A percentile compares a stretch with the other conserved stretches of the same genome.
Evolutionary conservation across 2,797 vertebrate species (phyloP).

Genomic region (Cetoscarus ocellatus): DNA sequence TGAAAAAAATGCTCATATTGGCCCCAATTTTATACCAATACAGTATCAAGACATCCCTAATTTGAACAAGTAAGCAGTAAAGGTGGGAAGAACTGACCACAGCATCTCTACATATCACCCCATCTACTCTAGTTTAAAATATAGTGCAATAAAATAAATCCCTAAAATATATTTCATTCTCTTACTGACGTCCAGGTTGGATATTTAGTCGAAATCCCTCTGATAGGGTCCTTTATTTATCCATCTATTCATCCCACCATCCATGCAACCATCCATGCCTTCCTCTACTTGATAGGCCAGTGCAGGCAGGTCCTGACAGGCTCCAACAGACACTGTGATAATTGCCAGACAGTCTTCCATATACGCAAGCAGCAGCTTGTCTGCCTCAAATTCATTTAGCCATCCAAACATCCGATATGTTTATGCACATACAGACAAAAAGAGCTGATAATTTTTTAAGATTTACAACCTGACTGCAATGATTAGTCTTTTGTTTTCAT

Average conservation of each 20-base stretch:
- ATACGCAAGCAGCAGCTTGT: constrained; percentile 90
- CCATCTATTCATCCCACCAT: constrained; percentile 11
- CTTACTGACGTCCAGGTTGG: too few species aligned
- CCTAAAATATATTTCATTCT: not conserved
- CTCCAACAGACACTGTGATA: constrained; percentile 89
- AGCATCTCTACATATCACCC: too few species aligned
- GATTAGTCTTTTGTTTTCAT: too few species aligned
- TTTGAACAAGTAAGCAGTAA: too few species aligned
- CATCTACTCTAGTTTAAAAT: too few species aligned
- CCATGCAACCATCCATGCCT: constrained; percentile 29
- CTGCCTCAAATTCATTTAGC: constrained; percentile 92
- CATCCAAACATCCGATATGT: constrained; percentile 86
- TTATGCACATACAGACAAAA: constrained; percentile 69
- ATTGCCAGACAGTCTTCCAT: constrained; percentile 95
- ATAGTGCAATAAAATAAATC: too few species aligned
- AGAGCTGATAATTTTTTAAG: too few species aligned
- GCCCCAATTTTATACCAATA: too few species aligned
- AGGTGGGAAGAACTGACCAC: too few species aligned
- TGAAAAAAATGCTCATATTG: too few species aligned
- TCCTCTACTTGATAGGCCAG: constrained; percentile 77
- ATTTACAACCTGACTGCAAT: too few species aligned
- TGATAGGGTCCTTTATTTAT: not conserved
- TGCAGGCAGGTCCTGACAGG: constrained; percentile 91
- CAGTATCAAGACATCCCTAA: too few species aligned
- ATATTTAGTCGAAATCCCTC: not conserved